Conservation (phyloP, 2,888 invertebrate species). For the Cyaniris semiargus region DNA sequence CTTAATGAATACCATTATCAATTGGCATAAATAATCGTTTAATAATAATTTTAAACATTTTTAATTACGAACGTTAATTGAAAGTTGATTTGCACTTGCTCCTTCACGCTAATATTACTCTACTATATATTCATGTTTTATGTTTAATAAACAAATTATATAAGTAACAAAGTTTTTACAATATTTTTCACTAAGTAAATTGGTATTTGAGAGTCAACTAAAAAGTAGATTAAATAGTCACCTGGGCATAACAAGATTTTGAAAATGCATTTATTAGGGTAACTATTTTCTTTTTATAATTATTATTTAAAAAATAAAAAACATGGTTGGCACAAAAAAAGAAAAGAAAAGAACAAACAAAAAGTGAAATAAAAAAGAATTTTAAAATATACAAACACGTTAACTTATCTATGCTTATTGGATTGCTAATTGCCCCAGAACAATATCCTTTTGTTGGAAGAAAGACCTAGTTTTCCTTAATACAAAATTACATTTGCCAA, state of each 20-base stretch:
- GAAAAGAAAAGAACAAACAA: background rate
- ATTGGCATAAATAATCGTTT: constrained; percentile 72
- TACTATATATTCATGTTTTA: constrained; percentile 32
- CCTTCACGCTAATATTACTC: constrained; percentile 42
- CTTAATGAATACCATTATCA: constrained; percentile 73
- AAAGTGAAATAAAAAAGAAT: constrained; percentile 14
- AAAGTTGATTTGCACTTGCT: constrained; percentile 56
- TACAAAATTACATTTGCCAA: constrained; percentile 42
- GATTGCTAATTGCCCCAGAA: constrained; percentile 70
- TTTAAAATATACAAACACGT: constrained; percentile 48
- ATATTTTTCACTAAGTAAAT: too few relatives aligned
- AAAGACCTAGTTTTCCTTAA: constrained; percentile 70
- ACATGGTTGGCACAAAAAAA: background rate
- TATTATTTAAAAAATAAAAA: background rate
- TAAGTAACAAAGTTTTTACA: too few relatives aligned
- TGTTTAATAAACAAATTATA: background rate
- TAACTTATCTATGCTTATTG: constrained; percentile 74
- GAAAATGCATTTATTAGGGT: too few relatives aligned
- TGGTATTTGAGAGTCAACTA: background rate
- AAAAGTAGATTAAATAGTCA: background rate
- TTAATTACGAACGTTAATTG: constrained; percentile 77
- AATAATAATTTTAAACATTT: constrained; percentile 69
- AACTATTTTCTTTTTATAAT: background rate
- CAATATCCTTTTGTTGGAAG: constrained; percentile 76
- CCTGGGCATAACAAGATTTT: background rate